Evolutionary conservation across 92 coral and sea anemone genomes (phyloP), one percentile per base, ranked within the genome.

Genomic region (Pocillopora meandrina): DNA sequence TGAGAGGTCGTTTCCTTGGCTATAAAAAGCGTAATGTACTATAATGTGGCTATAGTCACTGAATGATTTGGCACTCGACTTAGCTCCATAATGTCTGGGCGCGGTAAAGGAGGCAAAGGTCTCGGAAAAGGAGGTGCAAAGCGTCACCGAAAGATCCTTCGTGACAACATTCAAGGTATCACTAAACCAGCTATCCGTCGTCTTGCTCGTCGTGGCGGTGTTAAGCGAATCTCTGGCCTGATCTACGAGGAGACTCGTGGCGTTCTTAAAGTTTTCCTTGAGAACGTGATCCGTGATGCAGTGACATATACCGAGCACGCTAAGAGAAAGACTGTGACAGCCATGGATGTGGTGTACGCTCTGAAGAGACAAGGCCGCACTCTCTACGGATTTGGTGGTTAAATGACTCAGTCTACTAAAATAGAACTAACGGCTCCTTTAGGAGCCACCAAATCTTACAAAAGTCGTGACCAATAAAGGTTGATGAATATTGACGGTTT

Each of bases 291-390:
- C 95, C 95, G 98, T 67, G 98, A 95, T 89, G 96, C 98, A 74
- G 98, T 95, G 61, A 95, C 98, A 58, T 95, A 95, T 92, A 95
- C 98, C 83, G 97, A 95, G 90, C 98, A 95, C 92, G 98, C 98
- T 88, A 95, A 94, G 90, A 86, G 96, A 74, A 95, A 95, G 98
- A 95, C 98, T 56, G 98, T 95, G 87, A 95, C 98, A 49, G 96
- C 98, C 87, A 95, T 95, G 98, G 98, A 95, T 61, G 98, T 95
- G 42, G 98, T 95, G 80, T 95, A 95, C 88, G 98, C 98, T 78
- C 90, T 95, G 85, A 95, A 95, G 73, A 90, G 98, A 10, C 98
- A 95, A 71, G 98, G 98, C 86, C 95, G 98, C 16, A 93, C 97
- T 57, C 90, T 95, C 90, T 95, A 95, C 95, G 98, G 98, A 36